Conservation (phyloP, 2,113 vertebrate species). For the Scytalopus superciliaris region DNA sequence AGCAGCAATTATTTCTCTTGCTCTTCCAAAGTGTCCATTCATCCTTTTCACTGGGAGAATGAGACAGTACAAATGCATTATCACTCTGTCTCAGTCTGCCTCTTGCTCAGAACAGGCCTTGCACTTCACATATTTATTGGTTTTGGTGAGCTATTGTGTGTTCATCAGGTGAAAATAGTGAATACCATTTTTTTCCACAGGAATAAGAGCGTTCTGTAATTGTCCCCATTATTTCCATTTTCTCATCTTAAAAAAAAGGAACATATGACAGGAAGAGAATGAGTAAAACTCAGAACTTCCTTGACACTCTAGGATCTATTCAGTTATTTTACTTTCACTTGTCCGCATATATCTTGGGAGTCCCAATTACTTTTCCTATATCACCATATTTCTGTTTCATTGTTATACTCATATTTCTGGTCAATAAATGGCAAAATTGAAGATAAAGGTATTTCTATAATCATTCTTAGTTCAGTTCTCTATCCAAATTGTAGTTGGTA, state of each 20-base stretch:
- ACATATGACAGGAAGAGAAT: background rate
- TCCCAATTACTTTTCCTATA: background rate
- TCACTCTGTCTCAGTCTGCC: background rate
- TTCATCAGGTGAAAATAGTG: background rate
- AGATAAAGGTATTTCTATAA: background rate
- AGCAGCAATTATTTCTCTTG: background rate
- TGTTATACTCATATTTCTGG: background rate
- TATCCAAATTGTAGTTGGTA: background rate
- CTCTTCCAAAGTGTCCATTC: background rate
- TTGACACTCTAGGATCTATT: background rate
- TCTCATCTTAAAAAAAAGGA: background rate
- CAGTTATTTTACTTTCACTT: background rate
- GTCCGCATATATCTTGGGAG: background rate
- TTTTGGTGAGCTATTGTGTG: background rate
- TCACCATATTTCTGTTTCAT: background rate
- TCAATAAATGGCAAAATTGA: background rate
- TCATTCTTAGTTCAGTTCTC: background rate
- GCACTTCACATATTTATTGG: background rate
- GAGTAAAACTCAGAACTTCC: background rate
- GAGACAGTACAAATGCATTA: background rate
- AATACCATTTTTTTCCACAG: background rate
- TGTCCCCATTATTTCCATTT: background rate
- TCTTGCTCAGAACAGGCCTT: background rate
- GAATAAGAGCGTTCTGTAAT: background rate
- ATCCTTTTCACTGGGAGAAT: background rate